Evolutionary conservation across 2,113 vertebrate species (phyloP).

Genomic region (Brachyistius frenatus): DNA sequence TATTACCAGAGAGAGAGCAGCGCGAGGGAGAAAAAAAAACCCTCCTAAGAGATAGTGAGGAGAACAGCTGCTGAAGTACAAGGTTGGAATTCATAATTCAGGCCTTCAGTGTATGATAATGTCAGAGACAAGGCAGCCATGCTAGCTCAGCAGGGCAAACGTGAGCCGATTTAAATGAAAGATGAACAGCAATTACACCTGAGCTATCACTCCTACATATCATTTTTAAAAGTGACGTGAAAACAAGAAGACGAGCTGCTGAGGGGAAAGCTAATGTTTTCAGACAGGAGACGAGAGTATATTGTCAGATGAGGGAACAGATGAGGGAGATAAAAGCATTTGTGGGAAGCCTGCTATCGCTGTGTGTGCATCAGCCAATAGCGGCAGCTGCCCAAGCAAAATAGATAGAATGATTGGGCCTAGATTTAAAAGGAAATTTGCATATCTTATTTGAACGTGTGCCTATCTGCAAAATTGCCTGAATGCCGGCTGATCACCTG

Average conservation of each 20-base stretch:
- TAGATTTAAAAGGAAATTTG: slow-evolving; percentile 54
- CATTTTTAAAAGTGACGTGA: slow-evolving; percentile 48
- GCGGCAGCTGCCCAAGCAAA: slow-evolving; percentile 52
- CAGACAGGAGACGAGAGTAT: slow-evolving; percentile 26
- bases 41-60: slow-evolving; percentile 62
- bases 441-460: slow-evolving; percentile 49
- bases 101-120: slow-evolving; percentile 63
- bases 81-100: slow-evolving; percentile 77
- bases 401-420: slow-evolving; percentile 47
- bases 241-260: slow-evolving; percentile 36
- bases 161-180: slow-evolving; percentile 62
- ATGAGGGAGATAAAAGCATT: slow-evolving; percentile 40
- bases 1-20: slow-evolving; percentile 66
- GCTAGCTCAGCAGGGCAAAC: slow-evolving; percentile 63
- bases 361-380: slow-evolving; percentile 43
- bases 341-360: slow-evolving; percentile 37
- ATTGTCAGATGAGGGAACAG: slow-evolving; percentile 36
- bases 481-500: slow-evolving; percentile 40
- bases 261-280: slow-evolving; percentile 33
- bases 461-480: slow-evolving; percentile 64
- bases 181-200: slow-evolving; percentile 67
- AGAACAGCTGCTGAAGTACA: slow-evolving; percentile 76
- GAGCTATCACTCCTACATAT: slow-evolving; percentile 29
- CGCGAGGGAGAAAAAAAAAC: slow-evolving; percentile 16
- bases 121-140: slow-evolving; percentile 64